Evolutionary conservation across 1,140 invertebrate genomes (phyloP).

Genomic region (Myzus persicae): DNA sequence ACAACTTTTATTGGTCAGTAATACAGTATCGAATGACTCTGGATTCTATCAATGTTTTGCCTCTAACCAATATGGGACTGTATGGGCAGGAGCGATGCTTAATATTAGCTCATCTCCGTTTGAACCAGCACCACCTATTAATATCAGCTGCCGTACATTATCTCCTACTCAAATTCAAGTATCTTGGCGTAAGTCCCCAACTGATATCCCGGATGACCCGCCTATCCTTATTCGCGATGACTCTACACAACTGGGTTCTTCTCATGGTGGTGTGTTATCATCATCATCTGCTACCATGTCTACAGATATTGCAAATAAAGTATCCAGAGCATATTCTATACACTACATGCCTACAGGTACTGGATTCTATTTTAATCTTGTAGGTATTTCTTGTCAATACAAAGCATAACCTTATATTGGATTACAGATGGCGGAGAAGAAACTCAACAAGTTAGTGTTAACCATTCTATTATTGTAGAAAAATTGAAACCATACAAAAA

Average conservation of each 20-base stretch:
- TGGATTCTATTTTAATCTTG: conserved; percentile 60
- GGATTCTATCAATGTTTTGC: conserved; percentile 82
- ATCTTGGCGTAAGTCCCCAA: conserved; percentile 68
- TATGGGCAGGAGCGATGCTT: conserved; percentile 70
- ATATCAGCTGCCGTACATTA: conserved; percentile 68
- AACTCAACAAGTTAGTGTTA: conserved; percentile 68
- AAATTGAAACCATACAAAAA: conserved; percentile 72
- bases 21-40: conserved; percentile 73
- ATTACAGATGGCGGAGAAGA: conserved; percentile 65
- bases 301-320: neutral
- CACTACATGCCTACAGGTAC: conserved; percentile 71
- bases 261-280: neutral
- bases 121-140: conserved; percentile 70
- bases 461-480: conserved; percentile 68
- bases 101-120: conserved; percentile 68
- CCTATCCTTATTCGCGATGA: conserved; percentile 25
- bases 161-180: conserved; percentile 70
- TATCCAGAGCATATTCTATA: conserved; percentile 71
- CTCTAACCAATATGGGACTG: conserved; percentile 72
- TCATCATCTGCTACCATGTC: neutral
- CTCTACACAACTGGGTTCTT: conserved; percentile 15
- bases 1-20: conserved; percentile 71
- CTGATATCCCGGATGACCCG: conserved; percentile 63
- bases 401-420: neutral
- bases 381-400: neutral